These are phyloP conservation scores for Chorisops tibialis DNA, from an alignment of 2,888 invertebrate species.

Conservation along the genomic window DNA sequence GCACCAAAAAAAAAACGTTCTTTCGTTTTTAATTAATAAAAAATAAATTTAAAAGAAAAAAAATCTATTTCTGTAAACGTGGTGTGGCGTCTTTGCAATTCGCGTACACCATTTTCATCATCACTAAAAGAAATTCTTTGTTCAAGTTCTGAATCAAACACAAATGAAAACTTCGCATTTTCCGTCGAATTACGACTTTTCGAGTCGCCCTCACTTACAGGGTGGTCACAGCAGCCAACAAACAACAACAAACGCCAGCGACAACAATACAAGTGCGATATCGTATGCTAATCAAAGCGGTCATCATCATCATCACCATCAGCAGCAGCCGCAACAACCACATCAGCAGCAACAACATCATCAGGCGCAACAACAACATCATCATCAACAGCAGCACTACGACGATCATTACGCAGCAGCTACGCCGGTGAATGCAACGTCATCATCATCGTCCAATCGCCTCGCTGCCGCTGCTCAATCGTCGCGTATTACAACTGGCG, in stretches of 20 bases:
- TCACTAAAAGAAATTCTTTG: conserved; percentile 15
- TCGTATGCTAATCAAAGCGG: conserved; percentile 25
- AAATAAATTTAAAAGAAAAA: too few relatives aligned
- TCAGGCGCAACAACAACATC: conserved; percentile 30
- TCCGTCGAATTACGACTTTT: conserved; percentile 42
- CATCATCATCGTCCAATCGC: conserved; percentile 26
- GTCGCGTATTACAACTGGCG: conserved; percentile 1
- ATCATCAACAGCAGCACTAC: conserved; percentile 8
- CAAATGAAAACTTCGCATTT: conserved; percentile 45
- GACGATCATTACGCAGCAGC: conserved; percentile 29
- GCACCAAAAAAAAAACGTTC: too few relatives aligned
- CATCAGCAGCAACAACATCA: conserved; percentile 30
- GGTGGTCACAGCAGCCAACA: conserved; percentile 36
- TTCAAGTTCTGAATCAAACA: conserved; percentile 28
- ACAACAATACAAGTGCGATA: conserved; percentile 21
- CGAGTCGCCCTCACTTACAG: conserved; percentile 41
- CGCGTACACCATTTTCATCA: not conserved
- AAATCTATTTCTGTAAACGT: too few relatives aligned
- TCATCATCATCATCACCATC: not conserved
- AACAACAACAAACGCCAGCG: conserved; percentile 13
- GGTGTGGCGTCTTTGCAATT: too few relatives aligned
- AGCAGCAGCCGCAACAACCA: conserved; percentile 24
- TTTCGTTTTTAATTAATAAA: too few relatives aligned
- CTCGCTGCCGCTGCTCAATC: conserved; percentile 13
- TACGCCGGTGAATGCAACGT: conserved; percentile 30